phyloP scores from a whole-genome alignment of 2,888 invertebrate genomes.

The Hirtodrosophila alboralis region DNA sequence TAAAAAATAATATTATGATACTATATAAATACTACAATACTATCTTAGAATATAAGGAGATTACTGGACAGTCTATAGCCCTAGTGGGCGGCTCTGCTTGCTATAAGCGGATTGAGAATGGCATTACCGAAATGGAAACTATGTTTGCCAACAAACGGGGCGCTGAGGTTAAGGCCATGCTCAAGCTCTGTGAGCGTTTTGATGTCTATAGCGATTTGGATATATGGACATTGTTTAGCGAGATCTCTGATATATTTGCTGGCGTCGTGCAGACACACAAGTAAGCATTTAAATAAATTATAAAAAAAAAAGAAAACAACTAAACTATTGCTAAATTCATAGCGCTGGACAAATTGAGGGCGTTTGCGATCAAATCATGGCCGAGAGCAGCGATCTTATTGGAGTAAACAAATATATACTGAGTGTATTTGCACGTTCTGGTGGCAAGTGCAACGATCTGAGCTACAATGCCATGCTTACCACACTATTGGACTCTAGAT shows the following conservation, averaged over 20 bases:
- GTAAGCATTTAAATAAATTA: constrained; percentile 49
- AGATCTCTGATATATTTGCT: constrained; percentile 81
- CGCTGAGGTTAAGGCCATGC: constrained; percentile 69
- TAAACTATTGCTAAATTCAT: background rate
- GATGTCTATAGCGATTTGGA: constrained; percentile 79
- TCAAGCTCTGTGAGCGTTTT: constrained; percentile 81
- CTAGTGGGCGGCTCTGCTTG: constrained; percentile 79
- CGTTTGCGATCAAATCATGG: constrained; percentile 70
- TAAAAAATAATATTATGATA: too few species aligned
- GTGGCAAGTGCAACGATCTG: constrained; percentile 69
- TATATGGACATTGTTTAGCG: constrained; percentile 80
- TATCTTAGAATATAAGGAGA: constrained; percentile 83
- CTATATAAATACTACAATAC: too few species aligned
- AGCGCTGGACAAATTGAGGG: constrained; percentile 76
- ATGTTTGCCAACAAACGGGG: constrained; percentile 73
- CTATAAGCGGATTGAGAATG: constrained; percentile 78
- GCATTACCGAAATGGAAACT: constrained; percentile 77
- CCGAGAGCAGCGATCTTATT: constrained; percentile 68
- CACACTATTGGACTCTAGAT: constrained; percentile 51
- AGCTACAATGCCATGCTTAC: constrained; percentile 69
- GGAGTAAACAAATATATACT: constrained; percentile 71
- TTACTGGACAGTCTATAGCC: constrained; percentile 80
- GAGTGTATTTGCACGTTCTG: constrained; percentile 32
- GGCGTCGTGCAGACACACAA: constrained; percentile 80
- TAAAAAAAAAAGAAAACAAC: too few species aligned